phyloP scores from a whole-genome alignment of 2,888 invertebrate species.

The Nebria salina region DNA sequence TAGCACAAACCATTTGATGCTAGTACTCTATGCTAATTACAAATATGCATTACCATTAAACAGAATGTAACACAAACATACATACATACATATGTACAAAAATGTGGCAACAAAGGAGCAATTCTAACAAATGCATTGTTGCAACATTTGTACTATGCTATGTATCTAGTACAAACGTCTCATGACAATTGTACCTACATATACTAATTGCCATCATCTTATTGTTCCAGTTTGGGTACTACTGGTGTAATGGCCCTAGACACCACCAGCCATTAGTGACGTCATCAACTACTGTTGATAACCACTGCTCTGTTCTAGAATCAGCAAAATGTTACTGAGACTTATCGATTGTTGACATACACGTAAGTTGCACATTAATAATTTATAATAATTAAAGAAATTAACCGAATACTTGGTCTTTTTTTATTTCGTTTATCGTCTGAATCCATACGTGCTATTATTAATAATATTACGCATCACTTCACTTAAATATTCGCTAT shows the following conservation, averaged over 20 bases:
- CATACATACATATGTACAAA: not conserved
- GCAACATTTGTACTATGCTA: not conserved
- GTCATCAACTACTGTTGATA: not conserved
- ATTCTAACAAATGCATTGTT: not conserved
- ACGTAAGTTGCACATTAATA: constrained; percentile 11
- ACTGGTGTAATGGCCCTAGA: constrained; percentile 10
- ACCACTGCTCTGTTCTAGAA: constrained; percentile 3
- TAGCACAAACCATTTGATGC: not conserved
- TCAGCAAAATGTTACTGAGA: constrained; percentile 13
- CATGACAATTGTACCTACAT: not conserved
- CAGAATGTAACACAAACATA: not conserved
- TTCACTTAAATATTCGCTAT: too few relatives aligned
- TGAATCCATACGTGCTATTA: too few relatives aligned
- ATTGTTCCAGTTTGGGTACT: constrained; percentile 10
- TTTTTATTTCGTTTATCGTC: too few relatives aligned
- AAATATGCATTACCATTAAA: not conserved
- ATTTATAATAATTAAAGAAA: not conserved
- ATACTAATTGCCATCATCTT: not conserved
- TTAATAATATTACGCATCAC: too few relatives aligned
- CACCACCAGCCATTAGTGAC: constrained; percentile 6
- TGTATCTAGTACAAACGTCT: not conserved
- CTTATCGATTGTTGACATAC: constrained; percentile 23
- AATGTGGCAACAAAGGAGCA: not conserved
- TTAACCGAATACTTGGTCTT: too few relatives aligned
- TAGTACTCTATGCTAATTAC: not conserved